Percentiles rank a stretch among this genome's conserved stretches.
These are phyloP conservation scores for Tanytarsus gracilentus DNA, from an alignment of 2,888 invertebrate species.

Conservation along the genomic window DNA sequence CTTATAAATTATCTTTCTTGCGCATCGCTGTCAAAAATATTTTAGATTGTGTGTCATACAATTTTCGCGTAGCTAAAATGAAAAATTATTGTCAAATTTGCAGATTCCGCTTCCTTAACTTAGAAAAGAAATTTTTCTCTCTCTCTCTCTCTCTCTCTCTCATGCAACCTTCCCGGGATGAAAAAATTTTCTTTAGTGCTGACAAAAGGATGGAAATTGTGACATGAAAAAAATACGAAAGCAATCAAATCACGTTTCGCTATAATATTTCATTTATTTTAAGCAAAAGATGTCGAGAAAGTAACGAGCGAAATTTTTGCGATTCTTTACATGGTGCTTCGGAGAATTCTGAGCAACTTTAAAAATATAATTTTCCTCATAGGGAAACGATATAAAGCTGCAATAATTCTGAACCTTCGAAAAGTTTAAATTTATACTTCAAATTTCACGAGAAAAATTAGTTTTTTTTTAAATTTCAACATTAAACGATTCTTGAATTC, in stretches of 20 bases:
- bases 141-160: background rate
- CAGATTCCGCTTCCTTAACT: background rate
- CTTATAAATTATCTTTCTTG: too few species aligned
- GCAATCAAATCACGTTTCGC: slow-evolving; percentile 25
- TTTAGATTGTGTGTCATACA: too few species aligned
- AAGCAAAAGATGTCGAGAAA: background rate
- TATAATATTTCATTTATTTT: slow-evolving; percentile 20
- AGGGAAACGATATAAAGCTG: too few species aligned
- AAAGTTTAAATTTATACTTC: too few species aligned
- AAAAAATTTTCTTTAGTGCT: background rate
- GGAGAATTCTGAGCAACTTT: too few species aligned
- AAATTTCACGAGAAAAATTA: too few species aligned
- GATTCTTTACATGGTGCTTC: background rate
- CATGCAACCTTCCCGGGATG: background rate
- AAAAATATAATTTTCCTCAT: too few species aligned
- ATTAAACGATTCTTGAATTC: too few species aligned
- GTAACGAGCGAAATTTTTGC: background rate
- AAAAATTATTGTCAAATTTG: slow-evolving; percentile 21
- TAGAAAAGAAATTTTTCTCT: background rate
- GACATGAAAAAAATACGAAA: background rate
- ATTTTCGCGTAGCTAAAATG: too few species aligned
- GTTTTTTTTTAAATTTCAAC: too few species aligned
- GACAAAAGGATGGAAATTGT: background rate
- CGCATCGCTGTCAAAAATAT: too few species aligned
- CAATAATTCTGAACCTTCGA: too few species aligned